Conservation (phyloP, 2,797 vertebrate species). For the Borostomias antarcticus region DNA sequence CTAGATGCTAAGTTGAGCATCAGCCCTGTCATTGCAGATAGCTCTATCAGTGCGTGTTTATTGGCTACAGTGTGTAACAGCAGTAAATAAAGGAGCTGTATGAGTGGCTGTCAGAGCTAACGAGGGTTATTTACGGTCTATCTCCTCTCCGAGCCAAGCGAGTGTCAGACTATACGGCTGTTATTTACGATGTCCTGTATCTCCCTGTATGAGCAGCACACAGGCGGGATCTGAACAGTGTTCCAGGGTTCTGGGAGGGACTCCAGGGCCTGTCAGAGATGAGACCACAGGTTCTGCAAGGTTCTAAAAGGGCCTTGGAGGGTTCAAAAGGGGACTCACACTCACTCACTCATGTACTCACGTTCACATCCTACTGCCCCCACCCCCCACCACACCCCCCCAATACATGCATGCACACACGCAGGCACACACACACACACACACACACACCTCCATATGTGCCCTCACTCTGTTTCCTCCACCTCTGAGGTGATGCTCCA, state of each 20-base stretch:
- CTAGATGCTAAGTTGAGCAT: conserved; percentile 38
- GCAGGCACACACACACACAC: too few species aligned
- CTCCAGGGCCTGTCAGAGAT: not conserved
- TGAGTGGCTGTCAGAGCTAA: conserved; percentile 65
- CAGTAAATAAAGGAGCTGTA: conserved; percentile 62
- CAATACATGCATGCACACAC: too few species aligned
- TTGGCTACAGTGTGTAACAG: conserved; percentile 48
- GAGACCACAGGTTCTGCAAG: not conserved
- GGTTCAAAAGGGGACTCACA: not conserved
- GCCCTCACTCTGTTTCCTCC: too few species aligned
- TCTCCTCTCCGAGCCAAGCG: conserved; percentile 51
- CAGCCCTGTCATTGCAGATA: conserved; percentile 51
- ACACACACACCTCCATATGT: too few species aligned
- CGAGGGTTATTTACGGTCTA: conserved; percentile 66
- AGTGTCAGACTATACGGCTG: conserved; percentile 62
- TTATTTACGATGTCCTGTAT: conserved; percentile 63
- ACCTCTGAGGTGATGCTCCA: too few species aligned
- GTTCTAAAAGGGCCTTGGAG: not conserved
- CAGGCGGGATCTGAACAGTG: not conserved
- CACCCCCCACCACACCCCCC: too few species aligned
- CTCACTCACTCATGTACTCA: too few species aligned
- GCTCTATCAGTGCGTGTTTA: conserved; percentile 66
- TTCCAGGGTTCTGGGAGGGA: not conserved
- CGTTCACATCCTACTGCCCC: too few species aligned
- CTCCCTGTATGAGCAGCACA: conserved; percentile 23